Conservation (phyloP, 2,797 vertebrate genomes). For the Limnodromus scolopaceus region DNA sequence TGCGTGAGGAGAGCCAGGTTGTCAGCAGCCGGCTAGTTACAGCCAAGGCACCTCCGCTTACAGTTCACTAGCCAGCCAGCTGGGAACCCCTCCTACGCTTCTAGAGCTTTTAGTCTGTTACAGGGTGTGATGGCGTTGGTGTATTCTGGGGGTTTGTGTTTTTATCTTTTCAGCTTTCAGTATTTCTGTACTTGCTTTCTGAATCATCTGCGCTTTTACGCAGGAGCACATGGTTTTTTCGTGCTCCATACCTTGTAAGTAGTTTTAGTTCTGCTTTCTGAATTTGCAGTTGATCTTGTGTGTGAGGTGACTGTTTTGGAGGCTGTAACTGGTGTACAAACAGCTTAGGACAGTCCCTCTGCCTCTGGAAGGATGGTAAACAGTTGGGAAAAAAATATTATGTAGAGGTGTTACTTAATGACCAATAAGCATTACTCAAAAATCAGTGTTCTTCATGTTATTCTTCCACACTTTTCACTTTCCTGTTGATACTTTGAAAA, state of each 20-base stretch:
- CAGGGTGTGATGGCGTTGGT: neutral
- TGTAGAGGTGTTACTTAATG: neutral
- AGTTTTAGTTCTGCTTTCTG: neutral
- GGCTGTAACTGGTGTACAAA: neutral
- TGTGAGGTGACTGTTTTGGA: neutral
- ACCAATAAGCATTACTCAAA: neutral
- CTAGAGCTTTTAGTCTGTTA: neutral
- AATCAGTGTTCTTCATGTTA: neutral
- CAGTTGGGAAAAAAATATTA: neutral
- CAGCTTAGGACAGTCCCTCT: neutral
- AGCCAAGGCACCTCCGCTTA: neutral
- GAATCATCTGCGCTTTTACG: neutral
- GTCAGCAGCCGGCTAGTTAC: neutral
- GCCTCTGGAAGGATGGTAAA: neutral
- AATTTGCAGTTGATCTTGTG: neutral
- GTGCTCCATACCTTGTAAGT: neutral
- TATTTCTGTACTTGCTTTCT: neutral
- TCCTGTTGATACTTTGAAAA: neutral
- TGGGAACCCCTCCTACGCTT: neutral
- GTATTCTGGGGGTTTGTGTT: neutral
- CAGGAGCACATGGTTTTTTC: neutral
- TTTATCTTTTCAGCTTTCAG: neutral
- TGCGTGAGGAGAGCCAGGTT: neutral
- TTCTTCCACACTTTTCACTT: neutral
- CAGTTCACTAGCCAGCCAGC: neutral